Conservation (phyloP, 1,140 invertebrate genomes). For the Orius insidiosus region DNA sequence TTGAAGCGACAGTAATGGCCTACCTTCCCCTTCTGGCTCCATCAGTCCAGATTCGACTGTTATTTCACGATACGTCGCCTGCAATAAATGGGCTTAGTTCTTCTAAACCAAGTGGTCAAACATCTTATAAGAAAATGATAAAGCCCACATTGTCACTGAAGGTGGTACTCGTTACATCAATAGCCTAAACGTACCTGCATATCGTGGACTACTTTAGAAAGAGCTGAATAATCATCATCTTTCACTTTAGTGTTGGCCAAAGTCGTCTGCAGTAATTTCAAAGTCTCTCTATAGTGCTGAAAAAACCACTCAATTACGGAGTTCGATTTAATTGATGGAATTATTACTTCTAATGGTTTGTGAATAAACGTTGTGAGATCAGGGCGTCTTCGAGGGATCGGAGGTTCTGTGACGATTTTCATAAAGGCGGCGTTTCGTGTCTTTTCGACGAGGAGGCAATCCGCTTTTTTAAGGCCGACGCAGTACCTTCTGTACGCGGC, state of each 20-base stretch:
- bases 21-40: slow-evolving; percentile 62
- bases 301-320: slow-evolving; percentile 10
- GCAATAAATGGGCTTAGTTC: too few species aligned
- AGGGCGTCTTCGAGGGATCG: slow-evolving; percentile 56
- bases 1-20: slow-evolving; percentile 56
- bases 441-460: slow-evolving; percentile 53
- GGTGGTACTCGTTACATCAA: too few species aligned
- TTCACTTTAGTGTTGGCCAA: slow-evolving; percentile 27
- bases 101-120: too few species aligned
- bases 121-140: too few species aligned
- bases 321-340: neutral
- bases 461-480: slow-evolving; percentile 60
- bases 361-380: slow-evolving; percentile 64
- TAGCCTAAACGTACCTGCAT: too few species aligned
- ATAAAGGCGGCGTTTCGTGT: slow-evolving; percentile 41
- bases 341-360: slow-evolving; percentile 44
- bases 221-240: slow-evolving; percentile 28
- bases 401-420: slow-evolving; percentile 53
- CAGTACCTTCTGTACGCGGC: slow-evolving; percentile 61
- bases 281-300: slow-evolving; percentile 42
- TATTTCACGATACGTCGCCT: slow-evolving; percentile 48
- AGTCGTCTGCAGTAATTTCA: slow-evolving; percentile 33
- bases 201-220: slow-evolving; percentile 29
- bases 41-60: slow-evolving; percentile 62
- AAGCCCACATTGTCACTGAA: too few species aligned